Conservation (phyloP, 2,888 invertebrate species). For the Scaptodrosophila latifasciaeformis region DNA sequence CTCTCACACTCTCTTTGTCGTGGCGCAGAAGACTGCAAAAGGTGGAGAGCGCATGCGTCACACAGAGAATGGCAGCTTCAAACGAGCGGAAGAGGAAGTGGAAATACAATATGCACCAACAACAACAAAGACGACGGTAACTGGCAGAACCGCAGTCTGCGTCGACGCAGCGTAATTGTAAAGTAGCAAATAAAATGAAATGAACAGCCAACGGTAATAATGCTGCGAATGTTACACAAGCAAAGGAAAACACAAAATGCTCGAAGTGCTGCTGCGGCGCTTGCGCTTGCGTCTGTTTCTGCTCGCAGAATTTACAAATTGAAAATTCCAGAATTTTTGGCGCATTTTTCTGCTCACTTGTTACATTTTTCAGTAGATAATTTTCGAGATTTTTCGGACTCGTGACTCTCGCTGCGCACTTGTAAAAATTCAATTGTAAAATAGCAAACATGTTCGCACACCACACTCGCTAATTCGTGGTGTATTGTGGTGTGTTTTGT, state of each 20-base stretch:
- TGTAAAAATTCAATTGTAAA: slow-evolving; percentile 53
- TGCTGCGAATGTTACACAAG: slow-evolving; percentile 50
- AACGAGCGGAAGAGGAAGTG: slow-evolving; percentile 63
- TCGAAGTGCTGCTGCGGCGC: not conserved
- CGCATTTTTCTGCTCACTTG: not conserved
- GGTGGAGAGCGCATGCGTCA: slow-evolving; percentile 15
- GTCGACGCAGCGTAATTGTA: slow-evolving; percentile 57
- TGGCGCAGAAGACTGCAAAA: slow-evolving; percentile 15
- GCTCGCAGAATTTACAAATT: not conserved
- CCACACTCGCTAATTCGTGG: slow-evolving; percentile 20
- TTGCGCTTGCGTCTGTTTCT: not conserved
- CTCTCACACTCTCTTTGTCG: slow-evolving; percentile 8
- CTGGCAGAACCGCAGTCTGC: slow-evolving; percentile 23
- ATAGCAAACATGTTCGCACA: slow-evolving; percentile 56
- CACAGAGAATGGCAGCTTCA: slow-evolving; percentile 19
- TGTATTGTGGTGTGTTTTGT: slow-evolving; percentile 12
- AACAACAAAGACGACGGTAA: slow-evolving; percentile 18
- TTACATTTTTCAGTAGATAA: too few species aligned
- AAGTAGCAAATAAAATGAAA: too few species aligned
- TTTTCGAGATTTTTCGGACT: too few species aligned
- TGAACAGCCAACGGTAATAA: slow-evolving; percentile 23
- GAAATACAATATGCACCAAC: slow-evolving; percentile 61
- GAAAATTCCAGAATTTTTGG: not conserved
- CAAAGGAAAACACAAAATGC: too few species aligned
- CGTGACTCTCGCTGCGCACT: slow-evolving; percentile 29